Conservation (phyloP, 1,140 invertebrate genomes). For the Cydia strobilella region DNA sequence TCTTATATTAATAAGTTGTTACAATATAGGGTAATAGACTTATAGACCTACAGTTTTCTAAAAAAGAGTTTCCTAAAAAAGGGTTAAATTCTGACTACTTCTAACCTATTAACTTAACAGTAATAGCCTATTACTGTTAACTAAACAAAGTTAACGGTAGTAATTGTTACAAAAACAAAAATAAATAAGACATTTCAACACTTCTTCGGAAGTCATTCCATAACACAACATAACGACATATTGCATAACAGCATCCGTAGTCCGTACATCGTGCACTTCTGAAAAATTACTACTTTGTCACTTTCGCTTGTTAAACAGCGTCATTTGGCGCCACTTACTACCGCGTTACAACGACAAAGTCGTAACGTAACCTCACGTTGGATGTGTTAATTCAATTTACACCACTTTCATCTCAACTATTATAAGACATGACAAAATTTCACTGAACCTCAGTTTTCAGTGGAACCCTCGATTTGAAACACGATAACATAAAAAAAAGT, state of each 20-base stretch:
- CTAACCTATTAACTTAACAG: too few relatives aligned
- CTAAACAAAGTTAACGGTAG: too few relatives aligned
- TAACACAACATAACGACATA: slow-evolving; percentile 40
- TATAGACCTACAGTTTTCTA: too few relatives aligned
- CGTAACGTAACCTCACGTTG: background rate
- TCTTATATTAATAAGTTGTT: too few relatives aligned
- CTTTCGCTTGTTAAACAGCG: background rate
- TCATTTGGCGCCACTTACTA: background rate
- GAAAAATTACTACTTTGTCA: background rate
- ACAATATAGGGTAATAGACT: too few relatives aligned
- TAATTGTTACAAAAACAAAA: too few relatives aligned
- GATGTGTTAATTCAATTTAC: slow-evolving; percentile 67
- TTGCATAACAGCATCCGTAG: slow-evolving; percentile 33
- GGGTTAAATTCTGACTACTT: too few relatives aligned
- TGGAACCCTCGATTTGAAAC: slow-evolving; percentile 4
- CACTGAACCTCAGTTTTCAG: slow-evolving; percentile 66
- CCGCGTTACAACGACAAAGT: background rate
- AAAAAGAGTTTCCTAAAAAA: too few relatives aligned
- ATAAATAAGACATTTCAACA: background rate
- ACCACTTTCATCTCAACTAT: slow-evolving; percentile 63
- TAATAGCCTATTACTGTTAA: too few relatives aligned
- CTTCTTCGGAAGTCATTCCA: slow-evolving; percentile 2
- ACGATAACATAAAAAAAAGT: background rate
- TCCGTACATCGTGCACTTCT: slow-evolving; percentile 24
- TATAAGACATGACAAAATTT: slow-evolving; percentile 63